Evolutionary conservation across 2,113 vertebrate species (phyloP).

Genomic region (Fregata magnificens): DNA sequence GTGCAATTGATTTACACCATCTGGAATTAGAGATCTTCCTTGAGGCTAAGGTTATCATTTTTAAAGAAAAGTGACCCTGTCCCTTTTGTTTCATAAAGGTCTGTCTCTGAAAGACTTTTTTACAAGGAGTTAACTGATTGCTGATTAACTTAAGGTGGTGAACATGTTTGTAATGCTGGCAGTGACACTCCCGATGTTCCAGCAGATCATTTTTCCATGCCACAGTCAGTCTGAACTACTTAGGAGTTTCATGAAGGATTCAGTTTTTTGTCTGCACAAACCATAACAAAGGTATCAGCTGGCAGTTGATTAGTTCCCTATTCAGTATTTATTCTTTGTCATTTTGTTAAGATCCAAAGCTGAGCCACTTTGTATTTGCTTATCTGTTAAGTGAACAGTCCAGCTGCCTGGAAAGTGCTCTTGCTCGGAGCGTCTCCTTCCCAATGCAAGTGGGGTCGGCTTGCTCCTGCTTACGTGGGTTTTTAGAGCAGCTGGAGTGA

Average conservation of each 20-base stretch:
- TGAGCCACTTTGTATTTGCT: background rate
- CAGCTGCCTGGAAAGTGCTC: background rate
- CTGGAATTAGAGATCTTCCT: background rate
- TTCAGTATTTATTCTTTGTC: background rate
- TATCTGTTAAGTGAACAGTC: background rate
- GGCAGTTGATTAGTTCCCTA: background rate
- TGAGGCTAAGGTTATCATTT: background rate
- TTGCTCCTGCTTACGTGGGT: background rate
- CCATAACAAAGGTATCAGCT: slow-evolving; percentile 20
- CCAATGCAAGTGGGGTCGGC: background rate
- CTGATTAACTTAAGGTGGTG: background rate
- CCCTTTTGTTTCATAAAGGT: background rate
- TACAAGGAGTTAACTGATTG: slow-evolving; percentile 18
- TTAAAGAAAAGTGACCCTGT: background rate
- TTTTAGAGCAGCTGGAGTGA: background rate
- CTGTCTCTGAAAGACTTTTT: background rate
- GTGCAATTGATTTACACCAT: slow-evolving; percentile 3
- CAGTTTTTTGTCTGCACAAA: background rate
- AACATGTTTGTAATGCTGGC: background rate
- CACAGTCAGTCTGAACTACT: background rate
- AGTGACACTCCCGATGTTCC: background rate
- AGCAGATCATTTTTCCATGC: slow-evolving; percentile 29
- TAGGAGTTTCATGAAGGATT: background rate
- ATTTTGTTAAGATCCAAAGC: background rate
- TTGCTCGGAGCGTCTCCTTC: background rate